Percentiles rank a stretch among this genome's conserved stretches.
phyloP scores from a whole-genome alignment of 1,140 invertebrate genomes.

The Drosophila parvula region DNA sequence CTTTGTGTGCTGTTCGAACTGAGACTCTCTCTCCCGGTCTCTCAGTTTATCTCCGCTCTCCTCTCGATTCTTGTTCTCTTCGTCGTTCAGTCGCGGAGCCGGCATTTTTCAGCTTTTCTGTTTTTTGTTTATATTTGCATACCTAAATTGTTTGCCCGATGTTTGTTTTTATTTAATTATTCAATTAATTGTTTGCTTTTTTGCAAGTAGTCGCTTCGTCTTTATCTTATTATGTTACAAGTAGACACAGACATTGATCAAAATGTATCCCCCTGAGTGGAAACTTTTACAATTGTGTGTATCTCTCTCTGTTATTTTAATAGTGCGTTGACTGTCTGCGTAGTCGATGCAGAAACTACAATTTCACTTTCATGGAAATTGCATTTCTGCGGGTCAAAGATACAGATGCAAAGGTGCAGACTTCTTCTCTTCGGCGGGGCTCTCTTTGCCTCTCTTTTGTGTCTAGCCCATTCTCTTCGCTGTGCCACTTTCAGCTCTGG shows the following conservation, averaged over 20 bases:
- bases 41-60: neutral
- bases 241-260: neutral
- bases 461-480: conserved; percentile 27
- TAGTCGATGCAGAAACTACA: conserved; percentile 21
- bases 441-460: conserved; percentile 3
- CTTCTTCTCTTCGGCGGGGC: conserved; percentile 1
- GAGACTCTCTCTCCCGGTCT: conserved; percentile 4
- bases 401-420: conserved; percentile 8
- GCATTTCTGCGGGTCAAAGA: conserved; percentile 13
- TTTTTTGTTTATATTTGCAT: conserved; percentile 62
- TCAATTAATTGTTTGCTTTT: conserved; percentile 26
- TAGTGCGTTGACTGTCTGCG: conserved; percentile 59
- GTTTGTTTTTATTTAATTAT: conserved; percentile 42
- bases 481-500: conserved; percentile 59
- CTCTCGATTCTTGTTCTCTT: conserved; percentile 33
- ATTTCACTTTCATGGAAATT: conserved; percentile 11
- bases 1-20: conserved; percentile 23
- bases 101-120: conserved; percentile 52
- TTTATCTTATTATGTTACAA: neutral
- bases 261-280: neutral
- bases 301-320: conserved; percentile 29
- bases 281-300: neutral
- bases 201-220: neutral
- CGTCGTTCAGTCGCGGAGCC: conserved; percentile 45
- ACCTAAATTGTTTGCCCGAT: conserved; percentile 21